A percentile compares a stretch with the other conserved stretches of the same genome.
Conservation (phyloP, 2,888 invertebrate genomes). For the Macrosiphum euphorbiae region DNA sequence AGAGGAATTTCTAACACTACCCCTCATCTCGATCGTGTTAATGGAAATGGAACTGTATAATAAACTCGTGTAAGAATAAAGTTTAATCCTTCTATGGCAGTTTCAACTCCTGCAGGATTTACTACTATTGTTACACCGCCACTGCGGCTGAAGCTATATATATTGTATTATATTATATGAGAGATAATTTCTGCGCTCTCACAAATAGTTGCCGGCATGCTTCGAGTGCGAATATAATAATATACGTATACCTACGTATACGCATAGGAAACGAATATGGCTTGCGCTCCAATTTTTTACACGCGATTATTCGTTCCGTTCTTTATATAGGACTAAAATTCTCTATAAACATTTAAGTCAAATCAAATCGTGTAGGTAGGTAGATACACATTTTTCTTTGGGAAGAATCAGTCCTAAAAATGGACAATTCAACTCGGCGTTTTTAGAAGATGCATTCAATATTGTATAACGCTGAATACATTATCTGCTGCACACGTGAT, state of each 20-base stretch:
- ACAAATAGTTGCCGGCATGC: slow-evolving; percentile 31
- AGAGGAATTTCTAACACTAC: slow-evolving; percentile 53
- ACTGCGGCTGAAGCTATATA: background rate
- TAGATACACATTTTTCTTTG: slow-evolving; percentile 17
- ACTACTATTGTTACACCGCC: slow-evolving; percentile 23
- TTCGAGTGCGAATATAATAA: background rate
- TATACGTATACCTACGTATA: background rate
- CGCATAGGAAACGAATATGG: slow-evolving; percentile 13
- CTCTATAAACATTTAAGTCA: slow-evolving; percentile 7
- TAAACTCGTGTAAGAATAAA: slow-evolving; percentile 53
- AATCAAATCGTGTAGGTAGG: background rate
- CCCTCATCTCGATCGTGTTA: background rate
- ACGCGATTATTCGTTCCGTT: slow-evolving; percentile 26
- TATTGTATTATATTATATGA: background rate
- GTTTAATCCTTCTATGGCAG: slow-evolving; percentile 56
- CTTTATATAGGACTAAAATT: slow-evolving; percentile 44
- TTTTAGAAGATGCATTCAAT: background rate
- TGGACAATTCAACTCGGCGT: slow-evolving; percentile 35
- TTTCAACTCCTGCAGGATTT: slow-evolving; percentile 58
- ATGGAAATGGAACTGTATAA: slow-evolving; percentile 46
- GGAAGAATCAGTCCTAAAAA: slow-evolving; percentile 13
- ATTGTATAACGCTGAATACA: background rate
- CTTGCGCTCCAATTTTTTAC: slow-evolving; percentile 30
- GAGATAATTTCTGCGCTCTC: slow-evolving; percentile 49
- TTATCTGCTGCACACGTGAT: background rate